Evolutionary conservation across 2,113 vertebrate species (phyloP).

Genomic region (Muntiacus reevesi): DNA sequence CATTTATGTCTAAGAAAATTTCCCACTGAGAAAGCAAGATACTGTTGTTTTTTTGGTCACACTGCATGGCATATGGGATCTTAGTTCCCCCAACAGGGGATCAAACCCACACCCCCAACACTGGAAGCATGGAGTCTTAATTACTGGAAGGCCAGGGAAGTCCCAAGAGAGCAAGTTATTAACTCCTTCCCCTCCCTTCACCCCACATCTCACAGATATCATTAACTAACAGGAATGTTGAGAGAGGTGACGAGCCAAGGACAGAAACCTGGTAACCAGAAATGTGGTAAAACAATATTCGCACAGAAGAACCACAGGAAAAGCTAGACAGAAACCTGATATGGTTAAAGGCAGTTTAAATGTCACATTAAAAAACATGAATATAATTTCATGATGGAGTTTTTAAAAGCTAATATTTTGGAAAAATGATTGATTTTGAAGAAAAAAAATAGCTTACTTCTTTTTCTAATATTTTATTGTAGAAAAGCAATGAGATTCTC

Average conservation of each 20-base stretch:
- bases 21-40: not conserved
- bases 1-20: not conserved
- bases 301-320: not conserved
- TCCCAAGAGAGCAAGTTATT: not conserved
- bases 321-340: not conserved
- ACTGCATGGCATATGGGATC: not conserved
- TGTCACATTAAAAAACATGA: not conserved
- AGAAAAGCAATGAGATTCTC: constrained; percentile 97
- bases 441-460: constrained; percentile 86
- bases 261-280: not conserved
- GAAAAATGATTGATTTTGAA: not conserved
- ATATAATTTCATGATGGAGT: not conserved
- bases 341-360: not conserved
- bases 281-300: not conserved
- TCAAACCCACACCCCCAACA: not conserved
- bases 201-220: fast-evolving
- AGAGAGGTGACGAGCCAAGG: not conserved
- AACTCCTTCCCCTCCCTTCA: not conserved
- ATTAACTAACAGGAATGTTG: not conserved
- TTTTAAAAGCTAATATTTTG: constrained; percentile 2
- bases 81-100: not conserved
- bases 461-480: constrained; percentile 95
- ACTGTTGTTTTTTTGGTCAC: not conserved
- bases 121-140: not conserved
- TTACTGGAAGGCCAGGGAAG: not conserved